A percentile compares a stretch with the other conserved stretches of the same genome.
phyloP scores from a whole-genome alignment of 2,888 invertebrate genomes.

The Pristionchus mayeri region DNA sequence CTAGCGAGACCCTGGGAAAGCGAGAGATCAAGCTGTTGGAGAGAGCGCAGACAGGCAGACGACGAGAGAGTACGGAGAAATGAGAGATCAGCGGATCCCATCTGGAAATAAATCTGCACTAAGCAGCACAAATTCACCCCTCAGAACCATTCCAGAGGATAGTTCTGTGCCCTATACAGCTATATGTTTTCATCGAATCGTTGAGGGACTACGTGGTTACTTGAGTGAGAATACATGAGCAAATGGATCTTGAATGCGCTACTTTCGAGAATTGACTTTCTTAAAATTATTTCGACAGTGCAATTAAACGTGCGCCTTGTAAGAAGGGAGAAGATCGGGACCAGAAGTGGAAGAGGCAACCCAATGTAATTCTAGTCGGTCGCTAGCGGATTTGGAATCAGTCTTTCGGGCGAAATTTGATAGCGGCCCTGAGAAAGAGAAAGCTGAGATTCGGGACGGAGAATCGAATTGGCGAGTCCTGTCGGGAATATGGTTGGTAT shows the following conservation, averaged over 20 bases:
- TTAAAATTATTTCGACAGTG: too few species aligned
- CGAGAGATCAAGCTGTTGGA: background rate
- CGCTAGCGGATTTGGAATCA: background rate
- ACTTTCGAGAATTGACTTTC: too few species aligned
- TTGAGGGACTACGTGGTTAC: too few species aligned
- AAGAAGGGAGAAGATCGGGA: too few species aligned
- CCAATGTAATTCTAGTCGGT: background rate
- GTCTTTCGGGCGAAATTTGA: slow-evolving; percentile 18
- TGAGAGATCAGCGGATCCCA: background rate
- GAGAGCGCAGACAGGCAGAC: background rate
- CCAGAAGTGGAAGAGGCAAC: background rate
- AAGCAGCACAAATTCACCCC: background rate
- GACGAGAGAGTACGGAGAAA: background rate
- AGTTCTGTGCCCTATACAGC: too few species aligned
- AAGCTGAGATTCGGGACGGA: background rate
- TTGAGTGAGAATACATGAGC: too few species aligned
- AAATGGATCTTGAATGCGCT: too few species aligned
- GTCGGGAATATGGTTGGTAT: too few species aligned
- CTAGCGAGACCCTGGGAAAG: too few species aligned
- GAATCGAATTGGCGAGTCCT: background rate
- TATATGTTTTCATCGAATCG: too few species aligned
- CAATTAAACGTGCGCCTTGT: too few species aligned
- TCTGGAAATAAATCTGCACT: slow-evolving; percentile 4
- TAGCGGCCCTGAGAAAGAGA: background rate
- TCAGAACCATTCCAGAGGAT: too few species aligned